Base-by-base conservation (phyloP, 2,888 invertebrate genomes). In the Lypha dubia region DNA sequence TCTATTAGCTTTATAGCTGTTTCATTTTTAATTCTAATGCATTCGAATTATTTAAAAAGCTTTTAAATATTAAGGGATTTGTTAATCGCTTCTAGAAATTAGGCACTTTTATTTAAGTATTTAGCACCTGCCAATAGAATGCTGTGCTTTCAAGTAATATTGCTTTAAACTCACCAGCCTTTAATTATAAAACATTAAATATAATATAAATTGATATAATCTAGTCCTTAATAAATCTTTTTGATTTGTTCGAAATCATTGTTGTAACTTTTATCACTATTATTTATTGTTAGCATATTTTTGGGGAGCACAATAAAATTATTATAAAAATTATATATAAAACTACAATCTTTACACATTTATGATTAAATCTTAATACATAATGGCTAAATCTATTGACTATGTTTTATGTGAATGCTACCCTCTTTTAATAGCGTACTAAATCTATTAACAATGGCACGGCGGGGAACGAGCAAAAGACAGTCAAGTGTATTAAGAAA, bases 401-500 rank as follows among this genome's bases (percentile, higher is more conserved):
- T 67, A 22, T 4, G 17, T 49, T 58, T 53, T 53, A 28, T 20
- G 28, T 51, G 8, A 24, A 2, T n/a, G 7, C 20, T 0, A 3
- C 68, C 70, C 35, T 51, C 70, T 70, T 51, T 41, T 41, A 70
- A 51, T 28, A 79, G 20, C 38, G 20, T 1, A 44, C 13, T 44
- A 65, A 53, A 51, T 20, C 15, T 60, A 15, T 35, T 15, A 41
- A 70, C 38, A 62, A 60, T 32, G 46, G 15, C 53, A n/a, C 70
- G 5, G 32, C 62, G 20, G 68, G 76, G 24, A 15, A 9, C 13
- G 9, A 32, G 20, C 63, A 11, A 41, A 11, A 46, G 7, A 60
- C 5, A 3, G 32, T 35, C 1, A 38, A 51, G 17, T 38, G 7
- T 49, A 49, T 35, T 20, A 6, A 73, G 9, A 32, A 35, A 46